Evolutionary conservation across 2,797 vertebrate genomes (phyloP).

Genomic region (Myripristis jacobus): DNA sequence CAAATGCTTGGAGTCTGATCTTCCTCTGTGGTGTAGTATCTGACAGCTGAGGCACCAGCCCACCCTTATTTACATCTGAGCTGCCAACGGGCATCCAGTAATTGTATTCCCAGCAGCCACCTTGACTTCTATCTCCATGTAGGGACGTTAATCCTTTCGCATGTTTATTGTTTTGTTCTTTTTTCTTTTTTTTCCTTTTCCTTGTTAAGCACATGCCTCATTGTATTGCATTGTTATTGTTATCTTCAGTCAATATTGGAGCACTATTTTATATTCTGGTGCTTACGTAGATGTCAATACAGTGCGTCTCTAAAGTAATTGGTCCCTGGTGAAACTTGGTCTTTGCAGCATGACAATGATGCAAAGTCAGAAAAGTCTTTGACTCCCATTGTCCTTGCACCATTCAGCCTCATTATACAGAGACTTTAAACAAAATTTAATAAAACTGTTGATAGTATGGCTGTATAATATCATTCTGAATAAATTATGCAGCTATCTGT

Average conservation of each 20-base stretch:
- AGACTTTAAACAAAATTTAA: too few species aligned
- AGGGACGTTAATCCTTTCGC: constrained; percentile 48
- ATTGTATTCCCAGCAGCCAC: constrained; percentile 69
- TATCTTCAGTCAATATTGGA: constrained; percentile 22
- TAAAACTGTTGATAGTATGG: not conserved
- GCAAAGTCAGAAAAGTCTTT: not conserved
- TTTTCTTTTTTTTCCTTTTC: constrained; percentile 11
- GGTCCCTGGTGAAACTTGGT: constrained; percentile 34
- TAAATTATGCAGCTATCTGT: too few species aligned
- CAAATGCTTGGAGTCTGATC: constrained; percentile 30
- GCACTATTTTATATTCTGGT: constrained; percentile 30
- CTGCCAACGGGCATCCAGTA: constrained; percentile 62
- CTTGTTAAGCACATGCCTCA: constrained; percentile 12
- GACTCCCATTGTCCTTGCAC: constrained; percentile 9
- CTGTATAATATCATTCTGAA: not conserved
- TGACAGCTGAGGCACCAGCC: constrained; percentile 59
- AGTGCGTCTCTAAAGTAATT: constrained; percentile 43
- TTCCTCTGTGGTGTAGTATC: constrained; percentile 52
- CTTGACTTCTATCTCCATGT: constrained; percentile 58
- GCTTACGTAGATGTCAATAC: constrained; percentile 44
- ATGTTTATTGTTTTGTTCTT: constrained; percentile 25
- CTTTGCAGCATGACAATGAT: constrained; percentile 32
- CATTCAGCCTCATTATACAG: not conserved
- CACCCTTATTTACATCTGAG: constrained; percentile 70
- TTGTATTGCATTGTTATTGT: constrained; percentile 20